These are phyloP conservation scores for Ceratoteleas bidentatus DNA, from an alignment of 1,140 invertebrate species.

Conservation along the genomic window DNA sequence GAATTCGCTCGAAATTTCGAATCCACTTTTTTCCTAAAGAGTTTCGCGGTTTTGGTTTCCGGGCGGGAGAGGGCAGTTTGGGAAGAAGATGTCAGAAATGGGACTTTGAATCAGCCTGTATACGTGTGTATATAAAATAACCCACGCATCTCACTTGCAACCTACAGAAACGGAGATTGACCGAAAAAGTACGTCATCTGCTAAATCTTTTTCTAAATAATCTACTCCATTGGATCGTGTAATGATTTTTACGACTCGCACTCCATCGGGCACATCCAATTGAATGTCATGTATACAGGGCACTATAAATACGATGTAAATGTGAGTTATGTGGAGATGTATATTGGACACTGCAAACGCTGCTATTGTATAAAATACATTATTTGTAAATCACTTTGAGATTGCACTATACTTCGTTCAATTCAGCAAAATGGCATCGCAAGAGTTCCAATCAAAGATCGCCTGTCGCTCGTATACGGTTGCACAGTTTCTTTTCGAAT, in stretches of 20 bases:
- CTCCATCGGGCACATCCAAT: conserved; percentile 54
- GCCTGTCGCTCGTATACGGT: neutral
- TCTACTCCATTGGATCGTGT: conserved; percentile 41
- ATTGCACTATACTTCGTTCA: conserved; percentile 65
- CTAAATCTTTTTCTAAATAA: conserved; percentile 46
- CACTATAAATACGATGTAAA: conserved; percentile 60
- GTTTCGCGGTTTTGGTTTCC: too few relatives aligned
- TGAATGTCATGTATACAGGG: conserved; percentile 56
- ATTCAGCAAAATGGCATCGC: conserved; percentile 65
- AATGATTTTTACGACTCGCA: conserved; percentile 57
- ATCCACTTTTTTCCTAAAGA: too few relatives aligned
- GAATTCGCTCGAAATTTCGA: too few relatives aligned
- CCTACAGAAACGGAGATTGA: conserved; percentile 6
- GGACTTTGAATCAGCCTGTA: conserved; percentile 42
- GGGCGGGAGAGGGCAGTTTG: too few relatives aligned
- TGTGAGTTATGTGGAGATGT: conserved; percentile 59
- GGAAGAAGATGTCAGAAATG: neutral
- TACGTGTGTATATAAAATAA: conserved; percentile 44
- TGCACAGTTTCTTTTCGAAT: too few relatives aligned
- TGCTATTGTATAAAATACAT: conserved; percentile 62
- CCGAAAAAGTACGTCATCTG: conserved; percentile 36
- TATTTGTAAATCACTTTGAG: conserved; percentile 63
- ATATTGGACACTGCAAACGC: conserved; percentile 58
- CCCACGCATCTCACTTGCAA: conserved; percentile 25
- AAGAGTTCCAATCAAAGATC: conserved; percentile 63